Base-by-base conservation (phyloP, 2,888 invertebrate genomes). In the Athalia circularis region DNA sequence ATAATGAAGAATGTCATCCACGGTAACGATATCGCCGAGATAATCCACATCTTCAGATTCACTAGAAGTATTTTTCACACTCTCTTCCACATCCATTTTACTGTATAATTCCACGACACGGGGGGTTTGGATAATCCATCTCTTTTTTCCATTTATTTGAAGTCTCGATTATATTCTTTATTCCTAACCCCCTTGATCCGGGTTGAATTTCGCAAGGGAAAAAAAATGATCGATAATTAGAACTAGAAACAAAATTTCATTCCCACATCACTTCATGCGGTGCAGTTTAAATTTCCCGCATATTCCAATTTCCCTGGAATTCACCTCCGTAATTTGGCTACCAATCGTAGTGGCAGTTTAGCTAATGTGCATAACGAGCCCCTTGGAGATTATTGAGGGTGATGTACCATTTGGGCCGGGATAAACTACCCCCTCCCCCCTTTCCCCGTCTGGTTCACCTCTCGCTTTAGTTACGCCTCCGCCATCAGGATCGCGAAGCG, bases 331-430 rank as follows among this genome's bases (percentile, higher is more conserved):
- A 50, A 50, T 68, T 77, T 43, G 79, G 75, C 79, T 80, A 82
- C 86, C 86, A 86, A 86, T 86, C 86, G 81, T 82, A 81, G 82
- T 65, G 62, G 80, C 82, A 83, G 86, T 85, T 86, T 86, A 85
- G 84, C 84, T 86, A 86, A 86, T 86, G 84, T 84, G 80, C 81
- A 82, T 85, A 85, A 86, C 85, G 80, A 79, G 85, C 79, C 86
- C 83, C 86, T 50, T 74, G 72, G 86, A 84, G 85, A 84, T 80
- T 82, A 85, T 84, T 81, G 75, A 64, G 75, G 75, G 75, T 64
- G 75, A 75, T 61, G 62, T 61, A 64, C 48, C 29, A 29, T 29
- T 29, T 29, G 59, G 52, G 75, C 11, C 50, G 75, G 61, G 75
- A 50, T 62, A 75, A 75, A 75, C 75, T 75, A 75, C 75, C 75